phyloP scores from a whole-genome alignment of 2,888 invertebrate genomes.

The Horisme vitalbata region DNA sequence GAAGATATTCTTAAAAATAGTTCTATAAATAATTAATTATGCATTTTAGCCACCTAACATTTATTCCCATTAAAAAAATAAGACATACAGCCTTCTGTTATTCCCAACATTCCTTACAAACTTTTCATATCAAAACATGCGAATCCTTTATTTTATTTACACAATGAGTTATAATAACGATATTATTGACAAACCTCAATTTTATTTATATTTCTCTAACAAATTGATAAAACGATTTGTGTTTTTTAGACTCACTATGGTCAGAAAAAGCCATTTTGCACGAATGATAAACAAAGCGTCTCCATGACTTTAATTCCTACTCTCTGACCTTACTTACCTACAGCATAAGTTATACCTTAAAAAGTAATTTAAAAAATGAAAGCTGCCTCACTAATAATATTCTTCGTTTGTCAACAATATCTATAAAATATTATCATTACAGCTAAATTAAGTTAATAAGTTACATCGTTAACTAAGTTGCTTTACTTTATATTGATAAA shows the following conservation, averaged over 20 bases:
- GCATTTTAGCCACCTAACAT: slow-evolving; percentile 75
- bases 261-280: too few species aligned
- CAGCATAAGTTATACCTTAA: neutral
- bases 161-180: slow-evolving; percentile 24
- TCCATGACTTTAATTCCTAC: too few species aligned
- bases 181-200: slow-evolving; percentile 22
- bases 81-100: slow-evolving; percentile 50
- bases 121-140: slow-evolving; percentile 67
- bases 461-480: slow-evolving; percentile 54
- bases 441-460: slow-evolving; percentile 63
- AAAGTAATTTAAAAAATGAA: neutral
- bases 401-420: slow-evolving; percentile 54
- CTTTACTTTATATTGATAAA: slow-evolving; percentile 50
- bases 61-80: slow-evolving; percentile 70
- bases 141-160: slow-evolving; percentile 29
- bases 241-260: too few species aligned
- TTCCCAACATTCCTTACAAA: slow-evolving; percentile 51
- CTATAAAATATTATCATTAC: slow-evolving; percentile 47
- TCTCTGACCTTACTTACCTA: too few species aligned
- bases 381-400: slow-evolving; percentile 32
- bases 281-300: too few species aligned
- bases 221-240: too few species aligned
- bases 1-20: slow-evolving; percentile 38
- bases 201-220: neutral
- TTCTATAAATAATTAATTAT: slow-evolving; percentile 50